Conservation (phyloP, 1,140 invertebrate genomes). For the Hycleus cichorii region DNA sequence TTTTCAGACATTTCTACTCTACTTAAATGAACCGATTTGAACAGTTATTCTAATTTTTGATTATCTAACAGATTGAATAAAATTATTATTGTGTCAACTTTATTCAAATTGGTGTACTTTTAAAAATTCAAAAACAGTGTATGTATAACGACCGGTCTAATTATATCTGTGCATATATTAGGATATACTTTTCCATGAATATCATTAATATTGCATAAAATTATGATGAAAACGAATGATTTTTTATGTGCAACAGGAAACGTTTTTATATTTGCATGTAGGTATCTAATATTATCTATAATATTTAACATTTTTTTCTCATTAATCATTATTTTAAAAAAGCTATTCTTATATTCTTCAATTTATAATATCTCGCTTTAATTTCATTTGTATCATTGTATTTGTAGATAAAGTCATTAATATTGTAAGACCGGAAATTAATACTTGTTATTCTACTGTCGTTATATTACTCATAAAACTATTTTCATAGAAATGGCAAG, state of each 20-base stretch:
- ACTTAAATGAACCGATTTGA: too few species aligned
- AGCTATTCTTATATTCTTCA: too few species aligned
- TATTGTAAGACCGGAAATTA: not conserved
- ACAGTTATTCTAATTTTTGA: too few species aligned
- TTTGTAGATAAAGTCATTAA: not conserved
- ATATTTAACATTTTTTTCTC: too few species aligned
- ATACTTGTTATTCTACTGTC: too few species aligned
- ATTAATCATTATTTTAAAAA: too few species aligned
- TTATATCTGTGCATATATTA: conserved; percentile 16
- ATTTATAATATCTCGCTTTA: not conserved
- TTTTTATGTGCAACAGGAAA: not conserved
- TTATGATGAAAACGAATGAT: conserved; percentile 8
- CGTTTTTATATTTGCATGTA: too few species aligned
- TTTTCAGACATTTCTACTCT: too few species aligned
- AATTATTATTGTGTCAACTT: not conserved
- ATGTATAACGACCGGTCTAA: conserved; percentile 14
- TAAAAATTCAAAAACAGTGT: not conserved
- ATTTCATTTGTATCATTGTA: conserved; percentile 6
- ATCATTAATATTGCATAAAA: conserved; percentile 17
- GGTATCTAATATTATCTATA: too few species aligned
- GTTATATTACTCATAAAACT: too few species aligned
- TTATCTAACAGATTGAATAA: not conserved
- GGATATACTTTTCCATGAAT: conserved; percentile 6
- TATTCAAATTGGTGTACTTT: not conserved
- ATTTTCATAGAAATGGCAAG: too few species aligned